phyloP scores from a whole-genome alignment of 2,888 invertebrate species.

The Drosophila maculinotata region DNA sequence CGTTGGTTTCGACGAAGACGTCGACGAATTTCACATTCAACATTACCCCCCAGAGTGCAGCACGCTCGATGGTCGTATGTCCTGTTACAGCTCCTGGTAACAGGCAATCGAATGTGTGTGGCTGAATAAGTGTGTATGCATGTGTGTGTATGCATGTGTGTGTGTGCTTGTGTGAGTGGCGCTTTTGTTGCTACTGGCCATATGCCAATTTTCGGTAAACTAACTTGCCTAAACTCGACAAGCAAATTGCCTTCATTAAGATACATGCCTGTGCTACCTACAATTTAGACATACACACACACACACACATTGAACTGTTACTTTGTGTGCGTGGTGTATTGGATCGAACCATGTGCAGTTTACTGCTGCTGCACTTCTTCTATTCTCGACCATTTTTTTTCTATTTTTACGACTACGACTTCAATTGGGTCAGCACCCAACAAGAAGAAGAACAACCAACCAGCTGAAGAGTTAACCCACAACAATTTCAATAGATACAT shows the following conservation, averaged over 20 bases:
- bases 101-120: slow-evolving; percentile 45
- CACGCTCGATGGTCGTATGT: slow-evolving; percentile 57
- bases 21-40: slow-evolving; percentile 61
- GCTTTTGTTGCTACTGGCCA: slow-evolving; percentile 80
- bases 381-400: slow-evolving; percentile 15
- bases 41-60: slow-evolving; percentile 70
- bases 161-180: slow-evolving; percentile 28
- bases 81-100: slow-evolving; percentile 37
- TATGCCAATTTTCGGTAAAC: slow-evolving; percentile 83
- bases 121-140: slow-evolving; percentile 6
- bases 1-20: slow-evolving; percentile 54
- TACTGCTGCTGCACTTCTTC: slow-evolving; percentile 50
- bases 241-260: slow-evolving; percentile 82
- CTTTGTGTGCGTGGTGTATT: slow-evolving; percentile 22
- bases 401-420: slow-evolving; percentile 57
- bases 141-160: slow-evolving; percentile 3
- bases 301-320: slow-evolving; percentile 5
- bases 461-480: slow-evolving; percentile 52
- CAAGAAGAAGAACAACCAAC: slow-evolving; percentile 20
- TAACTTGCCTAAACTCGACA: slow-evolving; percentile 82
- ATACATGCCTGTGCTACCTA: slow-evolving; percentile 78
- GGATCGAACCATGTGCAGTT: slow-evolving; percentile 60
- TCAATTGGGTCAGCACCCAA: slow-evolving; percentile 74
- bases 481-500: slow-evolving; percentile 71
- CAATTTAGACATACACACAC: slow-evolving; percentile 67